A percentile compares a stretch with the other conserved stretches of the same genome.
Evolutionary conservation across 2,797 vertebrate species (phyloP).

Genomic region (Lateolabrax maculatus): DNA sequence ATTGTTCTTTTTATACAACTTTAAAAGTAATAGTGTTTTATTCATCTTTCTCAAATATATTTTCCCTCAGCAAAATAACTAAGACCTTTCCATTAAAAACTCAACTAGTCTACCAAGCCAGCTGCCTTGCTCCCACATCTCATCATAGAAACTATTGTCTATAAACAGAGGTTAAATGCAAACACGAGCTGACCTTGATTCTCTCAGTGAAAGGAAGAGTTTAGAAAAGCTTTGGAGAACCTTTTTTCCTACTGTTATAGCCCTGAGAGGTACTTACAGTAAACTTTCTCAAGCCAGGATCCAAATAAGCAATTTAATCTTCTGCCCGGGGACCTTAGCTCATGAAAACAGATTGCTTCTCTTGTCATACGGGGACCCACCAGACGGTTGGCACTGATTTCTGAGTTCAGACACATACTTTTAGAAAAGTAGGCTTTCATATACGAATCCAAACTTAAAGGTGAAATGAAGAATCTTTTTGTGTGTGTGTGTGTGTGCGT

Average conservation of each 20-base stretch:
- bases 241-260: slow-evolving; percentile 21
- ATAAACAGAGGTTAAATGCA: slow-evolving; percentile 12
- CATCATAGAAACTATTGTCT: neutral
- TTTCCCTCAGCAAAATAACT: neutral
- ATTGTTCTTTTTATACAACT: neutral
- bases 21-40: neutral
- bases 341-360: slow-evolving; percentile 68
- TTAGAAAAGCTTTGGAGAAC: slow-evolving; percentile 44
- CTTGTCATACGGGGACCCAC: slow-evolving; percentile 56
- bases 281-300: slow-evolving; percentile 65
- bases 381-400: slow-evolving; percentile 55
- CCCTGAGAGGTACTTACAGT: slow-evolving; percentile 60
- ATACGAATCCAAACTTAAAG: slow-evolving; percentile 28
- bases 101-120: neutral
- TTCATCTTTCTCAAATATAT: neutral
- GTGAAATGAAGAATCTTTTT: slow-evolving; percentile 28
- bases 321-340: slow-evolving; percentile 55
- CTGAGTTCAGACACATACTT: slow-evolving; percentile 38
- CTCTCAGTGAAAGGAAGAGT: slow-evolving; percentile 30
- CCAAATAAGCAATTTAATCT: slow-evolving; percentile 76
- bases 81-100: neutral
- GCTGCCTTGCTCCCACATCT: neutral
- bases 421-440: slow-evolving; percentile 39
- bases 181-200: slow-evolving; percentile 47
- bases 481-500: neutral